Evolutionary conservation across 2,113 vertebrate species (phyloP).

Genomic region (Pampusana beccarii): DNA sequence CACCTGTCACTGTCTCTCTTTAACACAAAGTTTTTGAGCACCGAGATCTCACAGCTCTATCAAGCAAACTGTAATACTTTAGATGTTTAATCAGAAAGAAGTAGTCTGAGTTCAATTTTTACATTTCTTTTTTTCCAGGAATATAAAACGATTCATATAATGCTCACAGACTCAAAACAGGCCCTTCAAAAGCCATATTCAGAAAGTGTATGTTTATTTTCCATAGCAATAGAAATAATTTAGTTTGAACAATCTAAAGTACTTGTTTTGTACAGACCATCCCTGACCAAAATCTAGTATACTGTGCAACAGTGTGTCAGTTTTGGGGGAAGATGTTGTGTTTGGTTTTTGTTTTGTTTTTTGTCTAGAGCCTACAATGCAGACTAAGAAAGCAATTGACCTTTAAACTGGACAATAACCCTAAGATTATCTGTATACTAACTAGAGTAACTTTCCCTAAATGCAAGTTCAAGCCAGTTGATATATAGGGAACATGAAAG

Average conservation of each 20-base stretch:
- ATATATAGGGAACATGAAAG: not conserved
- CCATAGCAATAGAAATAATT: not conserved
- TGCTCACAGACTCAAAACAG: not conserved
- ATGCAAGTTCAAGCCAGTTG: not conserved
- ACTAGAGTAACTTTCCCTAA: not conserved
- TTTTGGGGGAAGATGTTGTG: not conserved
- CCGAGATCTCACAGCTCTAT: not conserved
- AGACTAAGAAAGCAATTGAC: not conserved
- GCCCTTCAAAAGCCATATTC: not conserved
- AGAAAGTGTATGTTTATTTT: not conserved
- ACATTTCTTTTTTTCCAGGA: not conserved
- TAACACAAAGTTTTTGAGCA: not conserved
- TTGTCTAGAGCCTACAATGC: not conserved
- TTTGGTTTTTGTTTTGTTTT: not conserved
- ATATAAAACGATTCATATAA: not conserved
- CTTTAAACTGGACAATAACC: not conserved
- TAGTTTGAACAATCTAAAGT: not conserved
- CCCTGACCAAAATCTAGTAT: not conserved
- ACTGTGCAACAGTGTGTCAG: not conserved
- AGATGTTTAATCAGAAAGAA: not conserved
- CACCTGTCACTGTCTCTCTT: not conserved
- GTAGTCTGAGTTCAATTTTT: not conserved
- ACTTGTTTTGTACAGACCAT: not conserved
- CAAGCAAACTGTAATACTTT: not conserved
- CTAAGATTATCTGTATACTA: not conserved